phyloP scores from a whole-genome alignment of 2,797 vertebrate genomes.

The Fratercula arctica region DNA sequence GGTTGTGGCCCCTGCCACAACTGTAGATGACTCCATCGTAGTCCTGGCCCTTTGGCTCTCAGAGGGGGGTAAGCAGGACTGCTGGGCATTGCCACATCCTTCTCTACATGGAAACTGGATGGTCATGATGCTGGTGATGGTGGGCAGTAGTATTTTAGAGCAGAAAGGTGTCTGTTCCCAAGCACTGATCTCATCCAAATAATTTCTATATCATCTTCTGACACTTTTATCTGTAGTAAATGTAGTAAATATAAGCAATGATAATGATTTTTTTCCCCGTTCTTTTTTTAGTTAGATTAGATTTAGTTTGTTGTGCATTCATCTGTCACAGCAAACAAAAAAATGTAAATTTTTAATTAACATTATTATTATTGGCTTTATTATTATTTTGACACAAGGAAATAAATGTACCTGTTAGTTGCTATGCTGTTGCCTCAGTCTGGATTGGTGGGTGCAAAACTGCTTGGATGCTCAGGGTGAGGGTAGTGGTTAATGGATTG shows the following conservation, averaged over 20 bases:
- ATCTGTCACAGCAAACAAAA: neutral
- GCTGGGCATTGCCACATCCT: neutral
- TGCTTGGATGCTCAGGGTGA: neutral
- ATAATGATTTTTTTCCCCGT: neutral
- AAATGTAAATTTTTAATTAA: neutral
- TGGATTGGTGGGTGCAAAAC: neutral
- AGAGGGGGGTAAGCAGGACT: neutral
- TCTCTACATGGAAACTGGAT: neutral
- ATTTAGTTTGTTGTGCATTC: neutral
- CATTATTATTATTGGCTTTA: neutral
- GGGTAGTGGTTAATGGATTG: neutral
- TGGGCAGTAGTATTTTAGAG: neutral
- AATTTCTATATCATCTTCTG: neutral
- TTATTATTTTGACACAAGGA: neutral
- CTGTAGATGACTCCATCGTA: neutral
- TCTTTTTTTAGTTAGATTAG: neutral
- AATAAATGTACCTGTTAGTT: neutral
- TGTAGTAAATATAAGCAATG: neutral
- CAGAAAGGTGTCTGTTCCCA: neutral
- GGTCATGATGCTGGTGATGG: neutral
- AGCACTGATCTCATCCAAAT: neutral
- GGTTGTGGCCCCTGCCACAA: accelerated
- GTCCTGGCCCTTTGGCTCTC: neutral
- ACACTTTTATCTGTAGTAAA: neutral
- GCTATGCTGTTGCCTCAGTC: neutral